Conservation (phyloP, 92 coral and sea anemone genomes). For the Heliopora coerulea region DNA sequence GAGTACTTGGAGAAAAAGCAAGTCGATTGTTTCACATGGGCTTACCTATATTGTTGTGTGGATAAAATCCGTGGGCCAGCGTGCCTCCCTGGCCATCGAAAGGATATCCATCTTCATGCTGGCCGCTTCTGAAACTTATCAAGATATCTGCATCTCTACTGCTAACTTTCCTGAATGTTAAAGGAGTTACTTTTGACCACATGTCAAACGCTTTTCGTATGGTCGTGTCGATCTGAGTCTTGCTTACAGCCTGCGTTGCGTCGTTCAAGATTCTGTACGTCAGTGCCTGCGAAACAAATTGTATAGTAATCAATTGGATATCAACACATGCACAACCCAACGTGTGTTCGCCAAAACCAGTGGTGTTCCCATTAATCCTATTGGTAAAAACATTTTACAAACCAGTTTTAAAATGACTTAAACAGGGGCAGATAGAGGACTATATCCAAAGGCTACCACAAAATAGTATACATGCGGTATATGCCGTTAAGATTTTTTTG, state of each 20-base stretch:
- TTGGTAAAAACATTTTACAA: no score
- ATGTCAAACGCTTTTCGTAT: slow-evolving; percentile 54
- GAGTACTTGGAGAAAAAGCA: neutral
- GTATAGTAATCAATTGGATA: no score
- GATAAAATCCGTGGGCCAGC: slow-evolving; percentile 56
- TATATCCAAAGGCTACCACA: no score
- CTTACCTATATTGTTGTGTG: slow-evolving; percentile 43
- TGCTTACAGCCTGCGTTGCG: slow-evolving; percentile 52
- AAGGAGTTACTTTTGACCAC: slow-evolving; percentile 64
- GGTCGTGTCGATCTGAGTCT: slow-evolving; percentile 52
- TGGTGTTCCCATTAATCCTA: no score
- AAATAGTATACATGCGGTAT: no score
- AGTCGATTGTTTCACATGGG: neutral
- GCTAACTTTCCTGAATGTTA: slow-evolving; percentile 50
- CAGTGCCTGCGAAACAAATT: slow-evolving; percentile 35
- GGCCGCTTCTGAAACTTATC: slow-evolving; percentile 48
- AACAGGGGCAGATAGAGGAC: no score
- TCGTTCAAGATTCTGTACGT: slow-evolving; percentile 47
- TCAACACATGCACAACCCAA: no score
- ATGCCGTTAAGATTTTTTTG: no score
- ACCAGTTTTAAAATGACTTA: no score
- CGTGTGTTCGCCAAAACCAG: no score
- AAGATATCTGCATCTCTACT: slow-evolving; percentile 50
- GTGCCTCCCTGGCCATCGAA: slow-evolving; percentile 50
- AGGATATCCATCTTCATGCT: slow-evolving; percentile 50